Evolutionary conservation across 2,888 invertebrate species (phyloP), one percentile per base, ranked within the genome.

Genomic region (Latrodectus hesperus): DNA sequence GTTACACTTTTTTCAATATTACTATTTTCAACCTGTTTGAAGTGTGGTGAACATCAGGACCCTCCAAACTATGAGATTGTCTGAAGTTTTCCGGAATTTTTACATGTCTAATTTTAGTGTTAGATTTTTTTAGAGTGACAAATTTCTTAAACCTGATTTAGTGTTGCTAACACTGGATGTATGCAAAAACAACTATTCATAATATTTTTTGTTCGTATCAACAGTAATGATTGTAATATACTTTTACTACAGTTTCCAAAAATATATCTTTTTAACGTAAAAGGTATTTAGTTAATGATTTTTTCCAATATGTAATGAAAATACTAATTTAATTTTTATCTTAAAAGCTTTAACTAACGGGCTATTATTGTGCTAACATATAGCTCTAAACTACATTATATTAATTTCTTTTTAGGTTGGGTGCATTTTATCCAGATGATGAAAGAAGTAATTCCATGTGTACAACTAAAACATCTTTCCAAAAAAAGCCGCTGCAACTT

Each of bases 371-470:
- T 60, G 12, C 10, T 11, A 16, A 6, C n/a, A 12, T 60, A 9
- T 60, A 6, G n/a, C 0, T 60, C 10, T 10, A 5, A 16, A 11
- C 12, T 14, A 14, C 14, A 12, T 55, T 55, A 14, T 60, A 12
- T n/a, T 55, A 10, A 16, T 55, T 55, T 55, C 16, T 14, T 68
- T 78, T 16, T 12, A 78, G 78, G 26, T 38, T 78, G 11, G n/a
- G 55, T 53, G 70, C 68, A 55, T 6, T 70, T 10, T 78, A 70
- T 49, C 14, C 78, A 12, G 53, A 78, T 6, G 78, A 70, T 2
- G 70, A 78, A 16, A 70, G 70, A 55, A 70, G 22, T 53, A 68
- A 78, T 16, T 1, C 38, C 1, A 9, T 70, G n/a, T 78, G 53
- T 70, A 12, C 22, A 4, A 6, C 55, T 9, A 70, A 70, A n/a